phyloP scores from a whole-genome alignment of 2,113 vertebrate genomes.

The Notothenia coriiceps region DNA sequence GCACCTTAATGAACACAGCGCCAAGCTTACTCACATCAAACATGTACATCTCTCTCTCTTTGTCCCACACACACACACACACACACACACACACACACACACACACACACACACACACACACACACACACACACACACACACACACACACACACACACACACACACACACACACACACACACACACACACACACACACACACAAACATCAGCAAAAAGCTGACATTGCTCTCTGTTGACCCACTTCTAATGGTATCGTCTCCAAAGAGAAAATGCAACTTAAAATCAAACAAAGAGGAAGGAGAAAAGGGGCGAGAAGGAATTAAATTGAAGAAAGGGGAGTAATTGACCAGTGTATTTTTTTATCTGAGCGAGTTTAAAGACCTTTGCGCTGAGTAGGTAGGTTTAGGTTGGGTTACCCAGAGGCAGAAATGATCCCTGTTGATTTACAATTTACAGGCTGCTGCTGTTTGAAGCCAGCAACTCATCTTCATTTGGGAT shows the following conservation, averaged over 20 bases:
- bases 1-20: conserved; percentile 65
- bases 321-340: conserved; percentile 57
- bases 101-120: conserved; percentile 42
- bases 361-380: conserved; percentile 46
- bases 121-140: conserved; percentile 27
- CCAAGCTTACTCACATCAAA: conserved; percentile 66
- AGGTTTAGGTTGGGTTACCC: conserved; percentile 49
- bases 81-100: conserved; percentile 21
- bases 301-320: conserved; percentile 28
- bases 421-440: conserved; percentile 48
- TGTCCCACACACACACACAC: conserved; percentile 1
- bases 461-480: conserved; percentile 66
- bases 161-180: no score
- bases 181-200: conserved; percentile 14
- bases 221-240: conserved; percentile 73
- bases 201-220: conserved; percentile 71
- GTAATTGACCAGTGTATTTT: conserved; percentile 64
- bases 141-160: background rate
- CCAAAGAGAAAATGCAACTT: conserved; percentile 47
- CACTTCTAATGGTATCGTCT: conserved; percentile 72
- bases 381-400: conserved; percentile 21
- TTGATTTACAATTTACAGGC: conserved; percentile 72
- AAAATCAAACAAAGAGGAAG: conserved; percentile 42
- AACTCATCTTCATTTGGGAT: conserved; percentile 76
- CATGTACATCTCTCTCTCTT: conserved; percentile 39